Conservation (phyloP, 1,140 invertebrate genomes). For the Coboldia fuscipes region DNA sequence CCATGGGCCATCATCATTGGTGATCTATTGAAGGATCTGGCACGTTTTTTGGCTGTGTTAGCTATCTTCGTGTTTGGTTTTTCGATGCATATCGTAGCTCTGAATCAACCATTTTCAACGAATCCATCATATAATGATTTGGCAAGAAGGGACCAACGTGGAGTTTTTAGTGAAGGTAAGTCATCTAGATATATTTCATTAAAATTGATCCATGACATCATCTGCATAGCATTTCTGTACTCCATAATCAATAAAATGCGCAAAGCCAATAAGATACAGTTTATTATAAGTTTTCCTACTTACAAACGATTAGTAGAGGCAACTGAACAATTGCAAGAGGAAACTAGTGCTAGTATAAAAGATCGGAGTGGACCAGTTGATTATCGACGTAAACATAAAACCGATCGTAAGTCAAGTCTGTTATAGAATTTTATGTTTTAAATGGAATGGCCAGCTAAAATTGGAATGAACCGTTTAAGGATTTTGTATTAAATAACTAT, state of each 20-base stretch:
- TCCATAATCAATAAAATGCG: too few species aligned
- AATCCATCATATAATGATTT: constrained; percentile 26
- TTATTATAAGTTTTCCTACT: neutral
- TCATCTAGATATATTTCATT: too few species aligned
- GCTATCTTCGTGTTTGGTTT: constrained; percentile 97
- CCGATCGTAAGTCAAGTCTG: constrained; percentile 23
- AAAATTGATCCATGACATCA: too few species aligned
- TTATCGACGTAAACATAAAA: constrained; percentile 21
- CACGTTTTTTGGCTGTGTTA: constrained; percentile 87
- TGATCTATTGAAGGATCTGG: constrained; percentile 77
- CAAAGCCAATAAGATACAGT: neutral
- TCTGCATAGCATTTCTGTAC: too few species aligned
- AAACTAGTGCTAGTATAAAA: too few species aligned
- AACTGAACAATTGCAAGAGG: too few species aligned
- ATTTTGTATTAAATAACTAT: too few species aligned
- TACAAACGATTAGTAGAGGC: too few species aligned
- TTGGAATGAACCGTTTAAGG: too few species aligned
- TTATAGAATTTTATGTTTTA: too few species aligned
- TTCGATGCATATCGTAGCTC: constrained; percentile 87
- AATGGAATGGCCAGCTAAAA: too few species aligned
- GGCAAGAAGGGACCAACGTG: constrained; percentile 25
- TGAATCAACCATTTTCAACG: constrained; percentile 80
- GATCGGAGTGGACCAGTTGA: too few species aligned
- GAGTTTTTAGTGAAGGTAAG: constrained; percentile 58
- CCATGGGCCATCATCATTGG: constrained; percentile 92